phyloP scores from a whole-genome alignment of 2,888 invertebrate genomes.

The Archips crataeganus region DNA sequence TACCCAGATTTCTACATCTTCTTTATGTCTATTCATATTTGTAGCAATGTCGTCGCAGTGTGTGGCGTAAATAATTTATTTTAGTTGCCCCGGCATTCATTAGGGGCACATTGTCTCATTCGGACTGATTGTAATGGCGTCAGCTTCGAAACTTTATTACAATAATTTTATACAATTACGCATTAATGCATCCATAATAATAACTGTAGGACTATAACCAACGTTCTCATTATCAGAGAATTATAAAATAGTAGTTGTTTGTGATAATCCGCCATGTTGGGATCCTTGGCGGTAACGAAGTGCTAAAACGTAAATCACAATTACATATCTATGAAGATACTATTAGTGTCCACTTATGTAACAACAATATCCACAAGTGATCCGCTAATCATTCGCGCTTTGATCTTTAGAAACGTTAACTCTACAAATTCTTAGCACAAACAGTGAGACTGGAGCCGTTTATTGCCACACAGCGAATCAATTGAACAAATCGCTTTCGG shows the following conservation, averaged over 20 bases:
- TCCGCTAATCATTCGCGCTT: conserved; percentile 76
- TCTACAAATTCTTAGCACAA: conserved; percentile 78
- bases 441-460: conserved; percentile 67
- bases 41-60: conserved; percentile 66
- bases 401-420: conserved; percentile 75
- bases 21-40: conserved; percentile 71
- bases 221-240: conserved; percentile 21
- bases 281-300: conserved; percentile 67
- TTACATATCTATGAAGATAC: conserved; percentile 62
- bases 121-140: conserved; percentile 70
- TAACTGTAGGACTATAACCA: conserved; percentile 15
- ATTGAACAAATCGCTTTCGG: conserved; percentile 76
- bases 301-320: conserved; percentile 77
- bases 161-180: conserved; percentile 68
- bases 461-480: conserved; percentile 75
- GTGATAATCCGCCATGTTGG: conserved; percentile 33
- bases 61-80: conserved; percentile 83
- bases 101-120: conserved; percentile 77
- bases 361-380: conserved; percentile 73
- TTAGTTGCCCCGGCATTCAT: conserved; percentile 72
- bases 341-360: conserved; percentile 74
- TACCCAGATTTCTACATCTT: conserved; percentile 80
- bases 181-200: conserved; percentile 36
- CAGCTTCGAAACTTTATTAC: conserved; percentile 73
- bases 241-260: conserved; percentile 22